phyloP scores from a whole-genome alignment of 2,888 invertebrate species.

The Agriopis leucophaearia region DNA sequence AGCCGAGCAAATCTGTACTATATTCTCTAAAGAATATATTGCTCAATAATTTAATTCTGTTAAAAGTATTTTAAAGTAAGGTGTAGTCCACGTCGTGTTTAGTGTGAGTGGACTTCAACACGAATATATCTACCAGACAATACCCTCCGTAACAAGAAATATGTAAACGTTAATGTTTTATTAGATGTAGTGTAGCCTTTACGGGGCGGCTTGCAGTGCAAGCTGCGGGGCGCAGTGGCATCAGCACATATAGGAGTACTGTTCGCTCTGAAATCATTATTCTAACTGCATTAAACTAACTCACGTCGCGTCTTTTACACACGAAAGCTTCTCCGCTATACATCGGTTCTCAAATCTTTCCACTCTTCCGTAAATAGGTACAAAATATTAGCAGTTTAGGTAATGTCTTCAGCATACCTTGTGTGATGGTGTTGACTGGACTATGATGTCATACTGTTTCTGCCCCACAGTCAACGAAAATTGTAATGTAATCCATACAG shows the following conservation, averaged over 20 bases:
- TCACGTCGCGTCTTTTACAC: conserved; percentile 37
- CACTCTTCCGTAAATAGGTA: conserved; percentile 51
- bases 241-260: conserved; percentile 62
- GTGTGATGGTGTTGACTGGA: conserved; percentile 77
- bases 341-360: conserved; percentile 31
- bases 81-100: conserved; percentile 78
- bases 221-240: conserved; percentile 73
- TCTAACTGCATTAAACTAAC: conserved; percentile 60
- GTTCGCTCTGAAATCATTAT: conserved; percentile 63
- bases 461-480: conserved; percentile 85
- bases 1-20: conserved; percentile 85
- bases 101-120: conserved; percentile 77
- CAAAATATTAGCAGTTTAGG: conserved; percentile 62
- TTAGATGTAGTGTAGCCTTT: conserved; percentile 84
- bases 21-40: conserved; percentile 84
- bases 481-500: conserved; percentile 85
- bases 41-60: conserved; percentile 86
- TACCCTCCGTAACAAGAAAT: conserved; percentile 82
- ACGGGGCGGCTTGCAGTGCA: conserved; percentile 73
- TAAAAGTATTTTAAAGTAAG: conserved; percentile 83
- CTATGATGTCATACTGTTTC: conserved; percentile 60
- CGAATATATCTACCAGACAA: conserved; percentile 84
- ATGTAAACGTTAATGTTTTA: conserved; percentile 77
- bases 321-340: conserved; percentile 29
- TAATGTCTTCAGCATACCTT: conserved; percentile 68